Base-by-base conservation (phyloP, 2,113 vertebrate genomes). In the Trematomus loennbergii region DNA sequence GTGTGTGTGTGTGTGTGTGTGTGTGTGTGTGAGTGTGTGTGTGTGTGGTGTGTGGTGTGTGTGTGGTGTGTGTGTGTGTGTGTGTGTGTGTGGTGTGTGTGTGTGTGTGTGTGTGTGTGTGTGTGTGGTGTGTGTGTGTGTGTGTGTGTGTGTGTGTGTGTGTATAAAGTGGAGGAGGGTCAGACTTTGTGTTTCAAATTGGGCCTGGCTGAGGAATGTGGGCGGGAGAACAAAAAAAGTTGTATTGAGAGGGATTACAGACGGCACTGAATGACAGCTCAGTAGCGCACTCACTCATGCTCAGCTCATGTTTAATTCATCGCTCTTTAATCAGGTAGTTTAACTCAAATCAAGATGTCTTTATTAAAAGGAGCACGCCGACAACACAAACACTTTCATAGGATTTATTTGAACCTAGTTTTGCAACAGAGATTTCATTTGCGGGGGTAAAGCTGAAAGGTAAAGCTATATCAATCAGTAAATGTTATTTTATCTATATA, bases 161-260 rank as follows among this genome's bases (percentile, higher is more conserved):
- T 76, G 64, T 63, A 22, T 70, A 40, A 73, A 65, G 60, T 66
- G 72, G 84, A 80, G 80, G 88, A 87, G 83, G 84, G 82, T 75
- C 87, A 65, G 54, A 75, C 84, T 61, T 90, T 92, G 86, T 90
- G 82, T 92, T 89, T 74, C 71, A 82, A 69, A 91, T 83, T 75
- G 58, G 75, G 59, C 76, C 72, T 62, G 65, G 75, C 81, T 86
- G 59, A 89, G 89, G 76, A 90, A 91, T 88, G 89, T 86, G 87
- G 72, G 76, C 81, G 67, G 58, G 53, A 67, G 79, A 84, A 87
- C 69, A 89, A 87, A 79, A 75, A 75, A 65, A 81, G 77, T 68
- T 71, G 78, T 73, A 86, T 77, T 76, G 83, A 67, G 36, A 55
- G 75, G 84, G 81, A 84, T 89, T 85, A 87, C 13, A 73, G 64